Conservation (phyloP, 2,888 invertebrate genomes). For the Sicus ferrugineus region DNA sequence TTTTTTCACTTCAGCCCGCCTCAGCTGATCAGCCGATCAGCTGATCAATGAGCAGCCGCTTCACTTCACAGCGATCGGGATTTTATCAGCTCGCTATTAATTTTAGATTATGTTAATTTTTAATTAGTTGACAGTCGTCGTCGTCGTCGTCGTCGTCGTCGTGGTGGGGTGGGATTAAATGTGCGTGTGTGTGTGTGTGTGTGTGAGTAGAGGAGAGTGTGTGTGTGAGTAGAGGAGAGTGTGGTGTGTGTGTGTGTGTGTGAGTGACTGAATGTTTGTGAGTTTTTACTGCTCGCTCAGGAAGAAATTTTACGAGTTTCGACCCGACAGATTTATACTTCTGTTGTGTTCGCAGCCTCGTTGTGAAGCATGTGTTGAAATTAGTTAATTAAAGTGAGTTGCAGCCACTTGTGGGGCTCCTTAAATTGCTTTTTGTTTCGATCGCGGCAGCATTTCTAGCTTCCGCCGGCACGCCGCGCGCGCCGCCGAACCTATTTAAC, state of each 20-base stretch:
- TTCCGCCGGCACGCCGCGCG: not conserved
- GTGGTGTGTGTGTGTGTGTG: too few relatives aligned
- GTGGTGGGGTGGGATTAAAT: too few relatives aligned
- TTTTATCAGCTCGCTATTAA: conserved; percentile 2
- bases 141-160: too few relatives aligned
- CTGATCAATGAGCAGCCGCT: not conserved
- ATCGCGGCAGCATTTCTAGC: too few relatives aligned
- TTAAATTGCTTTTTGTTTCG: not conserved
- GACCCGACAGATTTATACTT: not conserved
- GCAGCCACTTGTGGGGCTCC: too few relatives aligned
- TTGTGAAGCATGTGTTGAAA: too few relatives aligned
- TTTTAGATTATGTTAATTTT: conserved; percentile 17
- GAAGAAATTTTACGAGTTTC: not conserved
- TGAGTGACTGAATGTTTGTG: too few relatives aligned
- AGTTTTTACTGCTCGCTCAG: too few relatives aligned
- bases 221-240: too few relatives aligned
- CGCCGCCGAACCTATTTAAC: not conserved
- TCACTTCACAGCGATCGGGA: not conserved
- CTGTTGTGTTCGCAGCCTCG: too few relatives aligned
- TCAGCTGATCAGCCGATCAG: not conserved
- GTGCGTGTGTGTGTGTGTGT: too few relatives aligned
- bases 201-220: too few relatives aligned
- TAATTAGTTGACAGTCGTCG: not conserved
- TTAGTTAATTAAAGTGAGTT: not conserved
- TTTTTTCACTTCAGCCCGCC: not conserved